phyloP scores from a whole-genome alignment of 2,113 vertebrate species.

The Mus musculus region DNA sequence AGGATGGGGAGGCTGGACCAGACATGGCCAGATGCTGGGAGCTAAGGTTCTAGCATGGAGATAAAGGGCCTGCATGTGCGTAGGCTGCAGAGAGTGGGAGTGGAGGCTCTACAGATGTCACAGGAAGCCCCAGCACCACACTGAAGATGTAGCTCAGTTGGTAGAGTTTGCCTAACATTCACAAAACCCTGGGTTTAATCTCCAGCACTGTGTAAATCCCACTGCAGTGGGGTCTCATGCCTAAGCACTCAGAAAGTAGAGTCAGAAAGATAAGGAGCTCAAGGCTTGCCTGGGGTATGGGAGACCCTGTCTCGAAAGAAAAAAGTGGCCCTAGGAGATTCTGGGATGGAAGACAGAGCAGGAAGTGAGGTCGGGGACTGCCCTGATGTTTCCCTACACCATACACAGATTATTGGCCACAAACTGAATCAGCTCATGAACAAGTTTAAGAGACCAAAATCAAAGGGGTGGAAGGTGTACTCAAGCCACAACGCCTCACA shows the following conservation, averaged over 20 bases:
- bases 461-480: not conserved
- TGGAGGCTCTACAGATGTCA: not conserved
- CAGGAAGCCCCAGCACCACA: not conserved
- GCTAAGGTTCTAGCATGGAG: not conserved
- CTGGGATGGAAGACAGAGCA: not conserved
- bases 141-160: not conserved
- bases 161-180: not conserved
- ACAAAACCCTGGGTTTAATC: not conserved
- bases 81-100: not conserved
- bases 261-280: not conserved
- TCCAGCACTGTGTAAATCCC: not conserved
- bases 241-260: not conserved
- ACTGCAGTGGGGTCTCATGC: not conserved
- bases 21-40: not conserved
- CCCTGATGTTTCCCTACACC: not conserved
- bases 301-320: not conserved
- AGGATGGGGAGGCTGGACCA: not conserved
- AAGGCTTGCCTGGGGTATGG: not conserved
- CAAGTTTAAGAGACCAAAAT: not conserved
- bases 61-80: not conserved
- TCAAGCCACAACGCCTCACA: not conserved
- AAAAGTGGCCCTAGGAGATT: not conserved
- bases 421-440: not conserved
- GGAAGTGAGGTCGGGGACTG: not conserved
- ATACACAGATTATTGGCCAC: no score